Conservation (phyloP, 2,113 vertebrate species). For the Glaucidium brasilianum region DNA sequence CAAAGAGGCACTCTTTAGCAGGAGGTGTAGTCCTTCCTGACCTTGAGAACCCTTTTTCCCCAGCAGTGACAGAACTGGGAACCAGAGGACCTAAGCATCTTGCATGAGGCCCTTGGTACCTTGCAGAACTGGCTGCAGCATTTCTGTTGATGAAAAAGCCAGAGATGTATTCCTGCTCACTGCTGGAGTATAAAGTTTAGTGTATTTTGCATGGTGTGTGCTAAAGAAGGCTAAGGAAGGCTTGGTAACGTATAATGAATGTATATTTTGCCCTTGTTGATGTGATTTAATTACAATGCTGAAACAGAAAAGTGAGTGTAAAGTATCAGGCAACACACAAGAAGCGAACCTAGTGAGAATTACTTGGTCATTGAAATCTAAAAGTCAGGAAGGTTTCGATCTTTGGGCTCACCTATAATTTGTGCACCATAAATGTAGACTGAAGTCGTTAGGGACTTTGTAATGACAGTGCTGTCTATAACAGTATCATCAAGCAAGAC, state of each 20-base stretch:
- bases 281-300: neutral
- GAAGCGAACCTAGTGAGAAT: slow-evolving; percentile 65
- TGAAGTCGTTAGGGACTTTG: slow-evolving; percentile 80
- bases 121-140: neutral
- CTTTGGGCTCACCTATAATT: slow-evolving; percentile 89
- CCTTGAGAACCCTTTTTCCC: neutral
- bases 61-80: neutral
- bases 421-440: slow-evolving; percentile 84
- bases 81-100: neutral
- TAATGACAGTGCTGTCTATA: slow-evolving; percentile 99
- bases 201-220: neutral
- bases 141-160: neutral
- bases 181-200: neutral
- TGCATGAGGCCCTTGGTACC: neutral
- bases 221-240: neutral
- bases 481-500: slow-evolving; percentile 85
- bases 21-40: neutral
- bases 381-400: slow-evolving; percentile 81
- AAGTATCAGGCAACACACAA: neutral
- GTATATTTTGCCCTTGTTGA: neutral
- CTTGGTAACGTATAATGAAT: neutral
- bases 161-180: neutral
- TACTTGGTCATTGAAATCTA: slow-evolving; percentile 74
- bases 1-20: slow-evolving; percentile 24
- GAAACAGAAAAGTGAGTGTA: neutral